Evolutionary conservation across 2,797 vertebrate species (phyloP), one percentile per base, ranked within the genome.

Genomic region (Sorex maritimensis): DNA sequence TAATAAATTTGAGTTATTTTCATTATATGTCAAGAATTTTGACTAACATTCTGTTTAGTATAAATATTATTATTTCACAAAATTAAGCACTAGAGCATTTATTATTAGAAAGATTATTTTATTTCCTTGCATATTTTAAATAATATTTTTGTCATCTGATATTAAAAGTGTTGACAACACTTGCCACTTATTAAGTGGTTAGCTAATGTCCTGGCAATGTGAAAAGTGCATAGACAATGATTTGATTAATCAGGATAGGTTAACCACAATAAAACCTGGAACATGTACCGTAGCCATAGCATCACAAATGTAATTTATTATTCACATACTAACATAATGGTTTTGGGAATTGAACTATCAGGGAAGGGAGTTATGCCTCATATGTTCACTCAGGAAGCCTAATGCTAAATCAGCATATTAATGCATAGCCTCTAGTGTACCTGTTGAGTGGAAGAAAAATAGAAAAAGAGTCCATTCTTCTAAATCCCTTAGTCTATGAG

Each of bases 231-330:
- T 87, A 83, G 26, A 10, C 38, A 30, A 10, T 72, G 34, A 26
- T 49, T 67, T 92, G 81, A 83, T 83, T 82, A 79, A 34, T 12
- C 21, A 81, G n/a, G 80, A 49, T 24, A 28, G 24, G 58, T 14
- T 77, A 38, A 15, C 7, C 74, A 23, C 6, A 38, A 55, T 52
- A 75, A 55, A 71, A 44, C 55, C 19, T 65, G 2, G 4, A 10
- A 38, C 28, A 72, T 38, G 30, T n/a, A 49, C n/a, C 41, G 30
- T 2, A 79, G 19, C 28, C 8, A 80, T 73, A n/a, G 28, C 9
- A 34, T 77, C 28, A 46, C 23, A 7, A 52, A 52, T 52, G 49
- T 52, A 11, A 52, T 52, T 52, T 52, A 14, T 8, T 52, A 52
- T 52, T 52, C 10, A 52, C 49, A 52, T 52, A 6, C 10, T 52